Evolutionary conservation across 2,888 invertebrate genomes (phyloP), one percentile per base, ranked within the genome.

Genomic region (Aphidius colemani): DNA sequence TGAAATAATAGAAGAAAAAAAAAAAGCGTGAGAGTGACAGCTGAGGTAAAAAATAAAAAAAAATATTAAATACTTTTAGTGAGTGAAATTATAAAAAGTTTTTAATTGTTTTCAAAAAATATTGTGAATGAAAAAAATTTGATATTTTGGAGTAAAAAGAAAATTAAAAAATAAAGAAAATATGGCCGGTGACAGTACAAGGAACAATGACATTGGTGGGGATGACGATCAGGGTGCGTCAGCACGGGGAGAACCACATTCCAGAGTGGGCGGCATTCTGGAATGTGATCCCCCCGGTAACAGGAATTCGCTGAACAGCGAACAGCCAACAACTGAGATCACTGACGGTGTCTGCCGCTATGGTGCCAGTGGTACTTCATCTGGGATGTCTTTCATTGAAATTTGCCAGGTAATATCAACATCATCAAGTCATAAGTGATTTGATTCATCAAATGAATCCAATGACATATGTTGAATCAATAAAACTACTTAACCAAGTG

Each of bases 261-360:
- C 79, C 80, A 81, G 81, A 79, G 80, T 81, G 81, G 81, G 80
- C 80, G 80, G 80, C 75, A 78, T 78, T 76, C 75, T 74, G 80
- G 79, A 81, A 80, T 79, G 79, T 72, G 77, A 78, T 77, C 76
- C 78, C 74, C 76, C 76, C 77, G 75, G 78, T 76, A 77, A 77
- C 74, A 76, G 76, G 76, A 80, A 80, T 79, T 77, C 72, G 68
- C 70, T 73, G 69, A 70, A 45, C 60, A 71, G 72, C 70, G 72
- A 67, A 71, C 65, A 67, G 5, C 30, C 30, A 65, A 66, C 65
- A 13, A 64, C 70, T 69, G 70, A 70, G 66, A 73, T 72, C 69
- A 72, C 74, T 71, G 74, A 75, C 68, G 78, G 75, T 60, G 64
- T 79, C 58, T 81, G 81, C 69, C 78, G 79, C 73, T 81, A 81